Base-by-base conservation (phyloP, 2,888 invertebrate species). In the Eucriotettix oculatus region DNA sequence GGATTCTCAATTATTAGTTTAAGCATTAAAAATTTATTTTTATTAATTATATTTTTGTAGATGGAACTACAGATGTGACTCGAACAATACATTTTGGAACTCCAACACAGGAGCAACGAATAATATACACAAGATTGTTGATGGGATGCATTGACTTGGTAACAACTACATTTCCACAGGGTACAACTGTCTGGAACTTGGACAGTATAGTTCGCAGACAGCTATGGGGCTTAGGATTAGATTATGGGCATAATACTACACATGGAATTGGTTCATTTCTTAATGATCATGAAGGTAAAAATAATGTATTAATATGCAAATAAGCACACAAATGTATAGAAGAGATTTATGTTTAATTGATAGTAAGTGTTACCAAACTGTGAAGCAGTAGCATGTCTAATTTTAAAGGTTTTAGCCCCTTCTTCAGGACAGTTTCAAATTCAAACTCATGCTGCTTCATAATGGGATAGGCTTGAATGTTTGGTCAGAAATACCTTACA, bases 21-120 rank as follows among this genome's bases (percentile, higher is more conserved):
- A 29, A 7, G 29, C 7, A 29, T 29, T 29, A 5, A 2, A 29
- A 29, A 5, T 29, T 5, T 7, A 29, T 29, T 29, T 29, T 29
- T 29, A 29, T 29, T 29, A 29, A 29, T 29, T 2, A 5, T 29
- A 29, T 29, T 29, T 29, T 29, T 29, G 7, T 73, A 67, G 80
- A 81, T 71, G 82, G 82, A 14, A 83, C 82, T 0, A 83, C 82
- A 9, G 82, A 83, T 68, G 78, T 82, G 1, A 83, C 83, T 10
- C 71, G 83, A 65, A 82, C 82, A 0, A 68, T 82, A 42, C 80
- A 80, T 69, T 77, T 78, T 68, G 79, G 79, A 10, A 72, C 69
- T 1, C 81, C 83, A 2, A 73, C 76, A 11, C 68, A 69, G 40
- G 73, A 76, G 65, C 76, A 82, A 68, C 75, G 75, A 68, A 74